Base-by-base conservation (phyloP, 2,113 vertebrate species). In the Hiodon alosoides region DNA sequence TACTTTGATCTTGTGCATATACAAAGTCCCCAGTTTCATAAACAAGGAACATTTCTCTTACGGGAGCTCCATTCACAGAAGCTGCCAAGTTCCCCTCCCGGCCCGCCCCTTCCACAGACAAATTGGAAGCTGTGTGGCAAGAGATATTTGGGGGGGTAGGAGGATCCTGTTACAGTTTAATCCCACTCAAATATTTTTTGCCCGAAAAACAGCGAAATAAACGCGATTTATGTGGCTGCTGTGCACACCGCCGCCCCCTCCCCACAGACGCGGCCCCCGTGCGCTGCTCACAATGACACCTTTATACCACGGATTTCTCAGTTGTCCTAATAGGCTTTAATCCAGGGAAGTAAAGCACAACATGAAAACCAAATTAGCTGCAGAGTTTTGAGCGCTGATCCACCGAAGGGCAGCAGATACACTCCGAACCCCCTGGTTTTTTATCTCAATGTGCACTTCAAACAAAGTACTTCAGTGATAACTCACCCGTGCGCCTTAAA, bases 111-210 rank as follows among this genome's bases (percentile, higher is more conserved):
- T 76, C 79, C 74, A 54, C 76, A 83, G 85, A 83, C 81, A 79
- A 81, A 79, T 83, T 77, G 79, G 78, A 85, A 83, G 74, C 80
- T 74, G 78, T 72, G 77, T 76, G 78, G 83, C 87, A 81, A 80
- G 81, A 84, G 81, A 72, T 75, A 76, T 79, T 80, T 48, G 79
- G 81, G 81, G 82, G 84, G 14, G 69, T 85, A 85, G 87, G 86
- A 86, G 87, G 89, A 89, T 91, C 91, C 89, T 85, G 90, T 92
- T 92, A 90, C 90, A 86, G 83, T 90, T 91, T 90, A 88, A 91
- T 90, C 89, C 91, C 87, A 89, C 90, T 92, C 89, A 91, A 91
- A 91, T 89, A 92, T 90, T 92, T 91, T 92, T 92, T 87, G 82
- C 89, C 90, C 90, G 88, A 89, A 92, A 90, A 90, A 90, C 87